Evolutionary conservation across 2,113 vertebrate species (phyloP), one percentile per base, ranked within the genome.

Genomic region (Sterrhoptilus dennistouni): DNA sequence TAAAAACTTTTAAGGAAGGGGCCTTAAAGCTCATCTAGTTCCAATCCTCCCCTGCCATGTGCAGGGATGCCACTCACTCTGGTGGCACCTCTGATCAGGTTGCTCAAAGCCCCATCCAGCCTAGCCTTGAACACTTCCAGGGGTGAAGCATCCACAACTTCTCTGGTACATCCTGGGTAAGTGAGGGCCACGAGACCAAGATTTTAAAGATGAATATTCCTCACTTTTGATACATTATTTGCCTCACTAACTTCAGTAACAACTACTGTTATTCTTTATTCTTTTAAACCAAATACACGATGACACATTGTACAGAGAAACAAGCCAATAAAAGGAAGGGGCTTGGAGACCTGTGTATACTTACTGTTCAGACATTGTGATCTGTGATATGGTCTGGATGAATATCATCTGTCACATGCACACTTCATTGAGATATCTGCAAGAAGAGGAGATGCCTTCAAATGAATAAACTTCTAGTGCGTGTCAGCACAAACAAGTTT

Each of bases 291-390:
- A 78, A 50, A 70, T 75, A 68, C 33, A 54, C 74, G 21, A 36
- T 1, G 7, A 57, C 5, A 13, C 15, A 6, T 33, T 61, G 13
- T 14, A 53, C 28, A 53, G 14, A 72, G 29, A 79, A 79, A 66
- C 11, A 77, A 45, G 12, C 6, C 31, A 59, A 13, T 31, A 33
- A n/a, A 63, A 6, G 53, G 12, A 63, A 59, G 18, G 3, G 11
- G 2, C 2, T 81, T 78, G 19, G 16, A 68, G 8, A 28, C 24
- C 0, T 1, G 25, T 9, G 20, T 31, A 24, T 11, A 5, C 1
- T 50, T 56, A 3, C 11, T 53, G 9, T 56, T 78, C 16, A 36
- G 35, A 38, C 6, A 53, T 7, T 89, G 89, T 57, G 33, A 44
- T 53, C 38, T 28, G 25, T 54, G 22, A 15, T 31, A 54, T 27